A percentile compares a stretch with the other conserved stretches of the same genome.
phyloP scores from a whole-genome alignment of 2,113 vertebrate species.

The Heterocephalus glaber region DNA sequence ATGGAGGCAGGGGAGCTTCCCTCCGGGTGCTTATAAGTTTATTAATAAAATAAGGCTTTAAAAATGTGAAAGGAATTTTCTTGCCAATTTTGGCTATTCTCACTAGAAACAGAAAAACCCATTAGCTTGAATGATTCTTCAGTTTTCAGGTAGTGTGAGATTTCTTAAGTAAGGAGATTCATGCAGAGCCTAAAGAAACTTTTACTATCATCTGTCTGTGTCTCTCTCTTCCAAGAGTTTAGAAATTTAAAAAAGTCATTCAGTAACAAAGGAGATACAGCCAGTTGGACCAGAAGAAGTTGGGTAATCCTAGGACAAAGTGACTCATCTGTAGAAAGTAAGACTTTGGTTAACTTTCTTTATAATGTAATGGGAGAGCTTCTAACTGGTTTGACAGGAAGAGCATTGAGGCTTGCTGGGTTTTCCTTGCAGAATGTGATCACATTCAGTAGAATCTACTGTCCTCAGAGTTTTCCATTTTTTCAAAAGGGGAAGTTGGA shows the following conservation, averaged over 20 bases:
- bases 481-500: background rate
- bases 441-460: background rate
- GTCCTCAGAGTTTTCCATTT: background rate
- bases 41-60: constrained; percentile 24
- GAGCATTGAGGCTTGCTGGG: background rate
- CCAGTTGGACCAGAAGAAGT: background rate
- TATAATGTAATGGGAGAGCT: background rate
- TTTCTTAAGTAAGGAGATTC: background rate
- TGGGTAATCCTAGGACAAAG: background rate
- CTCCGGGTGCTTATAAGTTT: too few species aligned
- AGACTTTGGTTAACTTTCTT: background rate
- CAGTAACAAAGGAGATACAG: background rate
- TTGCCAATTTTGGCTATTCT: constrained; percentile 34
- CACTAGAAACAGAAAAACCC: background rate
- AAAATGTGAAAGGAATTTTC: constrained; percentile 51
- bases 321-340: background rate
- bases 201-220: background rate
- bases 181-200: background rate
- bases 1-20: too few species aligned
- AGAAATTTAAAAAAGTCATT: constrained; percentile 17
- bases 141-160: background rate
- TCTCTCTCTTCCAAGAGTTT: background rate
- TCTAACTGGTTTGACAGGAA: background rate
- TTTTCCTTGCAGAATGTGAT: background rate
- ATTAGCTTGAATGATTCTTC: background rate